Evolutionary conservation across 2,797 vertebrate genomes (phyloP).

Genomic region (Lepilemur ruficaudatus): DNA sequence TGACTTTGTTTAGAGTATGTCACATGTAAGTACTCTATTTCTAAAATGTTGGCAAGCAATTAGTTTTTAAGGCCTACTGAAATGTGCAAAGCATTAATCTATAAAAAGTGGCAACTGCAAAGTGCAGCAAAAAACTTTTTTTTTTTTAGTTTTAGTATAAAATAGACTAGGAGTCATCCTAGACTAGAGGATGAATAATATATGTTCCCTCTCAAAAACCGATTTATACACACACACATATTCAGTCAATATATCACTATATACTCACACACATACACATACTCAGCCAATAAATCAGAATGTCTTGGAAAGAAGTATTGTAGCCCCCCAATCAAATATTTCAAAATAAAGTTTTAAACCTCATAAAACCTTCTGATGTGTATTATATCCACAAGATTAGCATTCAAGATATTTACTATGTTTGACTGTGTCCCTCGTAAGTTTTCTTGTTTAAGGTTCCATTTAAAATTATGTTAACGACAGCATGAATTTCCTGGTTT

Average conservation of each 20-base stretch:
- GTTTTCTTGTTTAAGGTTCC: conserved; percentile 38
- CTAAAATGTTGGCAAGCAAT: conserved; percentile 58
- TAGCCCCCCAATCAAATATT: background rate
- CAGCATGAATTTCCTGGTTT: background rate
- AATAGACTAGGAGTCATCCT: conserved; percentile 34
- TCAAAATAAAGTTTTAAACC: conserved; percentile 37
- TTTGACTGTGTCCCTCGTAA: background rate
- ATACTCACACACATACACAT: background rate
- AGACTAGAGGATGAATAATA: background rate
- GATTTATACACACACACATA: background rate
- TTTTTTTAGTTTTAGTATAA: conserved; percentile 1
- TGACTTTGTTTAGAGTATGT: conserved; percentile 1
- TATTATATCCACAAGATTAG: background rate
- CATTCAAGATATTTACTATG: conserved; percentile 9
- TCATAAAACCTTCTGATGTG: background rate
- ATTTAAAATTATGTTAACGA: background rate
- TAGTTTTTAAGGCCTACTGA: conserved; percentile 43
- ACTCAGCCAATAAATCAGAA: background rate
- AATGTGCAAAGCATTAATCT: conserved; percentile 68
- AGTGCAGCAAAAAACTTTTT: background rate
- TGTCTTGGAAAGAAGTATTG: conserved; percentile 31
- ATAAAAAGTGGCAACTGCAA: conserved; percentile 66
- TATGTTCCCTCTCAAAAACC: conserved; percentile 29
- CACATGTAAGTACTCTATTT: background rate
- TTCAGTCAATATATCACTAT: background rate